phyloP scores from a whole-genome alignment of 2,797 vertebrate genomes.

The Malacoraja senta region DNA sequence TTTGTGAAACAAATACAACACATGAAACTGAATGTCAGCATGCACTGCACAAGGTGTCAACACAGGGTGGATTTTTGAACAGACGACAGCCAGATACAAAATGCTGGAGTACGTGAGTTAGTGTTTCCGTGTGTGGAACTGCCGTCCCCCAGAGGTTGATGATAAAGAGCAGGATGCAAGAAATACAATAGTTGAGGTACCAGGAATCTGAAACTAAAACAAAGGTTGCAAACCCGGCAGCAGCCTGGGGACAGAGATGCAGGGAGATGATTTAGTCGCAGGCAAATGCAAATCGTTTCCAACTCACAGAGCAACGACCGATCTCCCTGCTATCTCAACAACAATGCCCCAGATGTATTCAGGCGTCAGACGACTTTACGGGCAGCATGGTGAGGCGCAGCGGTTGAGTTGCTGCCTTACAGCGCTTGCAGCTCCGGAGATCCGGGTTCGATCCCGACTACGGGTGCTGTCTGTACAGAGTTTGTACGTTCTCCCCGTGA shows the following conservation, averaged over 20 bases:
- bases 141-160: not conserved
- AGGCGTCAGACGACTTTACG: too few relatives aligned
- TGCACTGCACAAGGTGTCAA: not conserved
- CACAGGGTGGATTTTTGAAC: not conserved
- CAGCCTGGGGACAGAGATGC: not conserved
- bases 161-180: not conserved
- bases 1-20: not conserved
- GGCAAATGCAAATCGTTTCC: not conserved
- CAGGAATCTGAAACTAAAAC: not conserved
- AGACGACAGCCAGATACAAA: too few relatives aligned
- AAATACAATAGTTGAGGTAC: not conserved
- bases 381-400: too few relatives aligned
- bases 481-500: too few relatives aligned
- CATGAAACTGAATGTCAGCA: not conserved
- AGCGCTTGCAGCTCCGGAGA: too few relatives aligned
- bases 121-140: not conserved
- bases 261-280: not conserved
- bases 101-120: too few relatives aligned
- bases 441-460: too few relatives aligned
- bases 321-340: too few relatives aligned
- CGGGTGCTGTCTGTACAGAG: too few relatives aligned
- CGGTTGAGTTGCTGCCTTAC: too few relatives aligned
- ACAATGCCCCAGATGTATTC: too few relatives aligned
- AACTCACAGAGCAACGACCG: not conserved
- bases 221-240: not conserved